Evolutionary conservation across 2,113 vertebrate genomes (phyloP), one percentile per base, ranked within the genome.

Genomic region (Mesembrinibis cayennensis): DNA sequence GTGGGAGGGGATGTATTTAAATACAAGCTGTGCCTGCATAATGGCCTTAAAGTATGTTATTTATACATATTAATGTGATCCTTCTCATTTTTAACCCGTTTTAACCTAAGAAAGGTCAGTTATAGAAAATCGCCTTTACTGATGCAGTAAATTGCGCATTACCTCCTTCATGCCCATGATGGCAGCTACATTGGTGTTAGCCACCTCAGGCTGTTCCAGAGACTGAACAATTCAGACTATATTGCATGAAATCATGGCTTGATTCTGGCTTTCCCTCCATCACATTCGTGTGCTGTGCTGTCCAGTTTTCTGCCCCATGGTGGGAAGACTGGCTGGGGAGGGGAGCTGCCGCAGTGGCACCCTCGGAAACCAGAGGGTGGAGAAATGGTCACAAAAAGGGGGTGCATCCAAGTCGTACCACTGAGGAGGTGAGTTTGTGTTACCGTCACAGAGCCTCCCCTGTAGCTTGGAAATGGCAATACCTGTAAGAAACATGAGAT

Each of bases 1-100:
- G 66, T 79, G 79, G 50, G 84, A 92, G 66, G 87, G 70, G 87
- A 76, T 66, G 66, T 69, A 61, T 93, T 95, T 72, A 89, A 89
- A 95, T 66, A 38, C 21, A 89, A 87, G 40, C 7, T 66, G 2
- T 85, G 22, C 62, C 89, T 93, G 42, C 78, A 58, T 79, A 87
- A 90, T n/a, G 36, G 77, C 70, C 84, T 87, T 91, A 58, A 86
- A 90, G 65, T 88, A 70, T 32, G 11, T 92, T 58, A 83, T 40
- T 86, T 84, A 74, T 88, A 85, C 53, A 61, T 45, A 49, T 17
- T 65, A 15, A 36, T 0, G 0, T 21, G 63, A 55, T 59, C 45
- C 36, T 92, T 84, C 55, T 91, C 8, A 55, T 70, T 88, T 95
- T 58, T 94, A 89, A 66, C 58, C 38, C 23, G 2, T 87, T 69